A percentile compares a stretch with the other conserved stretches of the same genome.
These are phyloP conservation scores for Apaloderma vittatum DNA, from an alignment of 2,113 vertebrate species.

Conservation along the genomic window DNA sequence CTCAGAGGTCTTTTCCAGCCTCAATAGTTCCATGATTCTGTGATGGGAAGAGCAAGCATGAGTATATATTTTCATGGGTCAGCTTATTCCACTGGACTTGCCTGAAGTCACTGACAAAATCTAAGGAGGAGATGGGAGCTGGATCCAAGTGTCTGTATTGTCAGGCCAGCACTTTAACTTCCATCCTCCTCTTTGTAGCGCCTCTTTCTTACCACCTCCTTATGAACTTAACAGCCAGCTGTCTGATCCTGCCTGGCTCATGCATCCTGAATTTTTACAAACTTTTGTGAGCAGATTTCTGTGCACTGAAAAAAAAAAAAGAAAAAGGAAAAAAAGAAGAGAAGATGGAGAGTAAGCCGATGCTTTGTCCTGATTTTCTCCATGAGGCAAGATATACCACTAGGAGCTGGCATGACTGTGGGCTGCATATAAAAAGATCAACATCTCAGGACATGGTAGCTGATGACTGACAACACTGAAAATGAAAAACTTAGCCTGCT, in stretches of 20 bases:
- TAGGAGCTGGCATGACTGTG: background rate
- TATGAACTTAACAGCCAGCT: background rate
- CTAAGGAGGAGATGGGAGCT: background rate
- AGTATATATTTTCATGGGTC: background rate
- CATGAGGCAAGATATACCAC: background rate
- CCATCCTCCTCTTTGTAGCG: background rate
- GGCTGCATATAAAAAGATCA: background rate
- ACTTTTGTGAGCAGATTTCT: background rate
- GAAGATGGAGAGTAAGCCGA: background rate
- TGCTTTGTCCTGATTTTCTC: background rate
- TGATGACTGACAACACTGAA: background rate
- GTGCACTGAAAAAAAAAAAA: background rate
- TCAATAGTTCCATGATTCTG: too few species aligned
- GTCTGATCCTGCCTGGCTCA: background rate
- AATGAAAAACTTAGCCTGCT: background rate
- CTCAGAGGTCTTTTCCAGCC: too few species aligned
- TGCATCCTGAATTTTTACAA: background rate
- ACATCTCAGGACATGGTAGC: background rate
- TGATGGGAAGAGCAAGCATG: background rate
- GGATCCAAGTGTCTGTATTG: background rate
- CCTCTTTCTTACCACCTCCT: background rate
- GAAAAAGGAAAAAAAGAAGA: background rate
- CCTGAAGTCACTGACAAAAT: background rate
- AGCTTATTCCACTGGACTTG: background rate
- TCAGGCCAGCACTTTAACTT: background rate